Evolutionary conservation across 2,113 vertebrate genomes (phyloP), one percentile per base, ranked within the genome.

Genomic region (Vombatus ursinus): DNA sequence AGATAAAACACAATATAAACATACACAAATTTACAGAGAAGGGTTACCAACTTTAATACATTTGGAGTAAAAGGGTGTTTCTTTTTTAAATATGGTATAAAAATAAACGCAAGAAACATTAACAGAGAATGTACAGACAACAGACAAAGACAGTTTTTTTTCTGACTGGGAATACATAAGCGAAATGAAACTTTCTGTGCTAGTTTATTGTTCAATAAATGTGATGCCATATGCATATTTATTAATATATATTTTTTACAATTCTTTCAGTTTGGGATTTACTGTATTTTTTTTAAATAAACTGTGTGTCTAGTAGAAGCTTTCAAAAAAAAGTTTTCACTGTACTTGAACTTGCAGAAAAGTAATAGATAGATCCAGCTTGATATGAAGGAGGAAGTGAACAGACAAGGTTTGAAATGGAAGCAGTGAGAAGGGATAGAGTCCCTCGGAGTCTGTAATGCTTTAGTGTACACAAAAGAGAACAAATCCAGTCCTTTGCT

Each of bases 1-100:
- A 99, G 99, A 98, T 98, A 99, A 99, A 99, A 98, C 98, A 98
- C 98, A 98, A 99, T 99, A 99, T 98, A 99, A 99, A 99, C 99
- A 98, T 98, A 99, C 99, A 99, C 98, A 98, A 98, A 98, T 98
- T 99, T 99, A 99, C 99, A 99, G 99, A 99, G 99, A 99, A 99
- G 99, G 98, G 98, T n/a, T n/a, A 98, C 98, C 98, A 99, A 99
- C 98, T 99, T 99, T 99, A 99, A 99, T 99, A 99, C 99, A 99
- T 99, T 98, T 98, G 99, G 99, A 99, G 98, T 99, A 99, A 99
- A 99, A 99, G 99, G n/a, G 99, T 99, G 99, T 99, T 98, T 97
- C 98, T 98, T 98, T 92, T 99, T 99, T 99, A 99, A 99, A 99
- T 99, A 99, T 99, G 99, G 99, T 99, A 99, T 99, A 99, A 99